A percentile compares a stretch with the other conserved stretches of the same genome.
phyloP scores from a whole-genome alignment of 2,797 vertebrate species.

The Euthynnus affinis region DNA sequence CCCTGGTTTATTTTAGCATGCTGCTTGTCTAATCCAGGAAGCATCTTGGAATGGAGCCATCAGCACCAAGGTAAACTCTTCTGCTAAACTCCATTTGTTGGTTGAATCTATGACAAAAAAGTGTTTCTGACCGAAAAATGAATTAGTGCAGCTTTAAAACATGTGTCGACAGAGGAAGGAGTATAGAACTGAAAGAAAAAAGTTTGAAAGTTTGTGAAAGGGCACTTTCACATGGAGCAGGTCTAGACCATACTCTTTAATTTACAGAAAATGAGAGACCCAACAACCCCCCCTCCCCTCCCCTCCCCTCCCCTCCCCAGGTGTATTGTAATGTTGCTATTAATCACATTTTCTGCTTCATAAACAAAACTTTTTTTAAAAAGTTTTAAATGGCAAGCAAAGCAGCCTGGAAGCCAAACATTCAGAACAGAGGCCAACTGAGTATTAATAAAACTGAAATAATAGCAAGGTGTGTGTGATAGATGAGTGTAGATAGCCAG shows the following conservation, averaged over 20 bases:
- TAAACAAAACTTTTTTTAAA: constrained; percentile 38
- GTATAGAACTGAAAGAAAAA: background rate
- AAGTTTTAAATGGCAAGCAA: constrained; percentile 29
- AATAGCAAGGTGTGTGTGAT: background rate
- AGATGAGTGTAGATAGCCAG: constrained; percentile 6
- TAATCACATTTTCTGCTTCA: constrained; percentile 38
- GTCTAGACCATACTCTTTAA: too few species aligned
- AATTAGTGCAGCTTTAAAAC: background rate
- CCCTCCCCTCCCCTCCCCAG: too few species aligned
- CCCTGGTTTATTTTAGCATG: too few species aligned
- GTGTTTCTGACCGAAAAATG: background rate
- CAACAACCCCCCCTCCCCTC: too few species aligned
- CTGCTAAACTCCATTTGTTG: too few species aligned
- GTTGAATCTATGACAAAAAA: too few species aligned
- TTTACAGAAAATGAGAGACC: too few species aligned
- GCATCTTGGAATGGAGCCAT: too few species aligned
- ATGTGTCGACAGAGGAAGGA: background rate
- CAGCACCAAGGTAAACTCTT: too few species aligned
- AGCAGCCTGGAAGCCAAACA: constrained; percentile 30
- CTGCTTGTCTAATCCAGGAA: too few species aligned
- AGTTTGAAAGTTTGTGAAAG: background rate
- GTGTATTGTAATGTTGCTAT: constrained; percentile 10
- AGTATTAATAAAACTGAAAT: constrained; percentile 14
- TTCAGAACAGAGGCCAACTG: constrained; percentile 13
- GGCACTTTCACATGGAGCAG: too few species aligned